Base-by-base conservation (phyloP, 2,797 vertebrate genomes). In the Gobionotothen gibberifrons region DNA sequence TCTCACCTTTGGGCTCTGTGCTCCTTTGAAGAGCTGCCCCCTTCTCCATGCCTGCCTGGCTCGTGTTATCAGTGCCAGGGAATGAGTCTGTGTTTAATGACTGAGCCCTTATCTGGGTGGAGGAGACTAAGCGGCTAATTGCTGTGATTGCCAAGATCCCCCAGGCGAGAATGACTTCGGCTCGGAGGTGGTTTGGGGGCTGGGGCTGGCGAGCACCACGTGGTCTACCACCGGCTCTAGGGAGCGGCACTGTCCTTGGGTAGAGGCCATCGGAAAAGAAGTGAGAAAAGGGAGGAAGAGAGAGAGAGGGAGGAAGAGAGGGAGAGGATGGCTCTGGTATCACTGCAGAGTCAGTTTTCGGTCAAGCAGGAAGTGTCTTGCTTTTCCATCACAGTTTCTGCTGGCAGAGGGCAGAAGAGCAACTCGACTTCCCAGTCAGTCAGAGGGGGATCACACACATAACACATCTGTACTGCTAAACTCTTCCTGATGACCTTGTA, bases 91-190 rank as follows among this genome's bases (percentile, higher is more conserved):
- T 85, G 91, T 93, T 94, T 95, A 95, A 95, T 95, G 94, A 94
- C 93, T 92, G 92, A 89, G 91, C 82, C 88, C 92, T 95, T 95
- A 95, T 95, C 95, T 88, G 93, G 89, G 92, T 91, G 85, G 89
- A 92, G 90, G 91, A 94, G 94, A 95, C 94, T 95, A 94, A 93
- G 89, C 77, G 80, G 91, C 94, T 95, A 95, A 95, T 95, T 95
- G 94, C 94, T 93, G 91, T 87, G 92, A 95, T 95, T 93, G 94
- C 90, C 22, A 76, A 90, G 89, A 90, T 93, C 92, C 92, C 92
- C 90, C 90, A 87, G 86, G 83, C 90, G 89, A 89, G 90, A 88
- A 73, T 48, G 76, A 83, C 87, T 81, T 86, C 22, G 29, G 89
- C 89, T 91, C 68, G 46, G 86, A 80, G 91, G 89, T 85, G 89